A percentile compares a stretch with the other conserved stretches of the same genome.
Conservation (phyloP, 92 coral and sea anemone genomes). For the Epizoanthus stellaris region DNA sequence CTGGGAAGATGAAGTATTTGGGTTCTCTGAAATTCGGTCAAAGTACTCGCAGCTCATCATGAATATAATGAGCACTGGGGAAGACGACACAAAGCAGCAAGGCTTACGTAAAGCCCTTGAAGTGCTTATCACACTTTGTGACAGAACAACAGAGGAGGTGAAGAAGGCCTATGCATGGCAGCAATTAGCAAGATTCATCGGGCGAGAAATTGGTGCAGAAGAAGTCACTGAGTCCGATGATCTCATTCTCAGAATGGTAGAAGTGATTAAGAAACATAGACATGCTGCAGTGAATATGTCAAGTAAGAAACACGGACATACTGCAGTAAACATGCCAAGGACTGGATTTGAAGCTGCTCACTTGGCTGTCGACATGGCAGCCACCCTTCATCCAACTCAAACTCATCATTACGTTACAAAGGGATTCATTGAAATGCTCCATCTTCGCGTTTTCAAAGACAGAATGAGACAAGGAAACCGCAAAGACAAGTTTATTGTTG, state of each 20-base stretch:
- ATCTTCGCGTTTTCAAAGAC: constrained; percentile 56
- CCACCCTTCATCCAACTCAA: constrained; percentile 49
- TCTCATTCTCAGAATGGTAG: constrained; percentile 1
- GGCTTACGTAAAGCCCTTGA: constrained; percentile 41
- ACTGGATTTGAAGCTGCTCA: constrained; percentile 74
- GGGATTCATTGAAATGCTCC: constrained; percentile 44
- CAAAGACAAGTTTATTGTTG: not conserved
- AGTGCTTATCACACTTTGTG: constrained; percentile 51
- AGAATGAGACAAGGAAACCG: constrained; percentile 1
- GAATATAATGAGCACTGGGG: constrained; percentile 37
- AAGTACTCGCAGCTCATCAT: constrained; percentile 56
- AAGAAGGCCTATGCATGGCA: constrained; percentile 78
- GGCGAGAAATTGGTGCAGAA: constrained; percentile 62
- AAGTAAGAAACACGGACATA: not conserved
- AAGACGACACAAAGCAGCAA: constrained; percentile 11
- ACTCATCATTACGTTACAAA: constrained; percentile 61
- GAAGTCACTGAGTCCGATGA: constrained; percentile 11
- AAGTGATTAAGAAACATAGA: not conserved
- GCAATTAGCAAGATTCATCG: constrained; percentile 73
- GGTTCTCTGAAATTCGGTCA: constrained; percentile 55
- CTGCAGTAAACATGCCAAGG: constrained; percentile 24
- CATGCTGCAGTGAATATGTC: constrained; percentile 20
- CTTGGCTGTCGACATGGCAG: constrained; percentile 65
- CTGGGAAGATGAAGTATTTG: constrained; percentile 54
- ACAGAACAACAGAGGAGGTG: constrained; percentile 40